Evolutionary conservation across 2,113 vertebrate genomes (phyloP), one percentile per base, ranked within the genome.

Genomic region (Pygoscelis antarcticus): DNA sequence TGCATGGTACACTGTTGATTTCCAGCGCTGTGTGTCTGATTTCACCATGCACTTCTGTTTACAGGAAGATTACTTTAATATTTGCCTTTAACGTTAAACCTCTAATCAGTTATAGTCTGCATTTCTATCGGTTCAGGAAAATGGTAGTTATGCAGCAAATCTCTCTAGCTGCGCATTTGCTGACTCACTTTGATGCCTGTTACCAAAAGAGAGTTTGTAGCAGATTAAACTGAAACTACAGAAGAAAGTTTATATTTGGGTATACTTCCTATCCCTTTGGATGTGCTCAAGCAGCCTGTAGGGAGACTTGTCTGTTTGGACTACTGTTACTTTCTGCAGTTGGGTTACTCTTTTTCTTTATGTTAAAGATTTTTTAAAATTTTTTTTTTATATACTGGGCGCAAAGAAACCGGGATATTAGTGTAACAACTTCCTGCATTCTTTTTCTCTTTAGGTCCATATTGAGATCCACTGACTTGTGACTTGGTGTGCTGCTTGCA

Each of bases 401-500:
- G 65, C 30, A 22, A 62, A 64, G 29, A 69, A 54, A 9, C 20
- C 19, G 40, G 17, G 17, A 11, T 83, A 64, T 22, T 10, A 21
- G 10, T 19, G 18, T 60, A 62, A 32, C 95, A 57, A 90, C 51
- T 34, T 72, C 14, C 26, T 96, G 20, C 60, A 4, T 97, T 93
- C 95, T 65, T 95, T 65, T 95, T 96, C 30, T 96, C 90, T 97
- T 82, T 89, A 99, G 98, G 98, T 98, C 64, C 98, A 98, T 55
- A 99, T 98, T 96, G 98, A 99, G 97, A 99, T 98, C 95, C 98
- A 98, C 42, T 99, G 97, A 98, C 8, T 42, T n/a, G 38, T 62
- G 89, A 83, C 77, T 76, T 66, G 79, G 27, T 83, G 71, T 13
- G 36, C 52, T 42, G 44, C 81, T 86, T 61, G 85, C 16, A 4